These are phyloP conservation scores for Maniola hyperantus DNA, from an alignment of 2,888 invertebrate species.

Conservation along the genomic window DNA sequence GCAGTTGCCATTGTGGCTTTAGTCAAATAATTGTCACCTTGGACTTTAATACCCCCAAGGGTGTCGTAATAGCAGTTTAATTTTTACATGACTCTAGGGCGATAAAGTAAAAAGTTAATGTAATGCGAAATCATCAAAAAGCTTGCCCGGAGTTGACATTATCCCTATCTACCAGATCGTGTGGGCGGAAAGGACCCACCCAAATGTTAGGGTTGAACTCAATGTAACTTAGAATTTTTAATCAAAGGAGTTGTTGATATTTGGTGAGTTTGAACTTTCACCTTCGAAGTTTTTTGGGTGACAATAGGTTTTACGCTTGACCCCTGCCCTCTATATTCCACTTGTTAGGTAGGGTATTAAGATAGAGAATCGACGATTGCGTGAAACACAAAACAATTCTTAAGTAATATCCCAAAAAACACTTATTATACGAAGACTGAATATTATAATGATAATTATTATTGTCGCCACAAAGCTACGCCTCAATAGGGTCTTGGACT, in stretches of 20 bases:
- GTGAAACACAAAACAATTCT: too few relatives aligned
- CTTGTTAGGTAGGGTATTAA: background rate
- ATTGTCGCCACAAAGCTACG: too few relatives aligned
- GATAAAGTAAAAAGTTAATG: background rate
- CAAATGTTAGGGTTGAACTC: constrained; percentile 8
- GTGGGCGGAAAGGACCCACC: background rate
- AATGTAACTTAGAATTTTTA: background rate
- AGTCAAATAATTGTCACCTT: too few relatives aligned
- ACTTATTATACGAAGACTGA: too few relatives aligned
- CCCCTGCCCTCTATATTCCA: background rate
- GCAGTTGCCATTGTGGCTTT: too few relatives aligned
- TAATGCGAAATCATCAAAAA: background rate
- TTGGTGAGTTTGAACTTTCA: background rate
- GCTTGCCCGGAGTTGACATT: background rate
- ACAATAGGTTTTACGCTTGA: background rate
- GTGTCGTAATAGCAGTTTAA: background rate
- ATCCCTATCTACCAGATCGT: constrained; percentile 5
- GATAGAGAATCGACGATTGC: background rate
- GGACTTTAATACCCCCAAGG: too few relatives aligned
- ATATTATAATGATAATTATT: too few relatives aligned
- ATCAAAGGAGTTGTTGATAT: background rate
- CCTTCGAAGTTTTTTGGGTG: background rate
- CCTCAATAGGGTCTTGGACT: too few relatives aligned
- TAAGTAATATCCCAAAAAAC: too few relatives aligned
- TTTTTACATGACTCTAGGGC: background rate